Evolutionary conservation across 23 tunicate species (phyloP), one percentile per base, ranked within the genome.

Genomic region (Halocynthia roretzi): DNA sequence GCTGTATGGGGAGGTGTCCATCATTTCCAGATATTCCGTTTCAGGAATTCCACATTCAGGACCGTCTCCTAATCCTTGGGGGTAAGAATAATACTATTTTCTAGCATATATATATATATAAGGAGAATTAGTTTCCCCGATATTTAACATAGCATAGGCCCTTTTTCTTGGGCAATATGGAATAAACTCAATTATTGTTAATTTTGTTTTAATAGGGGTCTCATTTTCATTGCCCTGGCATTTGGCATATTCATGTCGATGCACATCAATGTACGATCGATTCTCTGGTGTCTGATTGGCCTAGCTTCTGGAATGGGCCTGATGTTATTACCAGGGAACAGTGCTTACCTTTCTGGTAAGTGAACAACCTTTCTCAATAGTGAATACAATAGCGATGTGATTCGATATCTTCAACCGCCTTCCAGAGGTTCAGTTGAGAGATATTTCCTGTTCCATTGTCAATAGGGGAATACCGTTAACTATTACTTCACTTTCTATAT

Each of bases 61-160:
- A 54, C 90, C 90, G 8, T 12, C 62, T 40, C 84, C 90, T 7
- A 85, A 74, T 55, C 90, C 90, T 55, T 85, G 90, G 90, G 83
- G 90, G 90, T 85, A 62, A 80, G 20, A 2, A 15, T 15, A 60
- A 1, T 15, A 15, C 17, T 60, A 15, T 17, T 15, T 60, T 60
- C 17, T 17, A 60, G 1, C 17, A 17, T 60, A 17, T 15, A 2
- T 60, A 60, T 15, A 15, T 60, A 15, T 60, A 60, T 17, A 60
- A 60, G 2, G 17, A 60, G 1, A 15, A 60, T 60, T 17, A 60
- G n/a, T 31, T 31, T 31, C 4, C 4, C 1, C 44, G 4, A 31
- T 31, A 31, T 31, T 31, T 31, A 31, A 1, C 44, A 31, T 31
- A 31, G 4, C 44, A 31, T n/a, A n/a, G n/a, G n/a, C n/a, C n/a